Base-by-base conservation (phyloP, 92 coral and sea anemone genomes). In the Plumapathes pennacea region DNA sequence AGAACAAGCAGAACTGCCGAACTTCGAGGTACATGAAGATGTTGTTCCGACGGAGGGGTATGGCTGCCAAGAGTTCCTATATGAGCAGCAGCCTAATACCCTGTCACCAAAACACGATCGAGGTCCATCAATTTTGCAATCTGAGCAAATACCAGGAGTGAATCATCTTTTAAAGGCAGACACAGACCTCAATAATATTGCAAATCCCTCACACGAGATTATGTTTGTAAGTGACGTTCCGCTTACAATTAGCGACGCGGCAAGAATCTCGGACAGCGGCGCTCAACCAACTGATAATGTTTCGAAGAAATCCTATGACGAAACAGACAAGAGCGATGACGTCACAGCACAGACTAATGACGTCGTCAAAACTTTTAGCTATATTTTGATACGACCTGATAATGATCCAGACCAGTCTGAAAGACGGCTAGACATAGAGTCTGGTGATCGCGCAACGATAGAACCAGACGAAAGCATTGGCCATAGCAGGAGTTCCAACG, bases 341-440 rank as follows among this genome's bases (percentile, higher is more conserved):
- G 8, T 5, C 20, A 42, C 54, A 22, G 43, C 22, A 12, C 13
- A 12, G 28, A 62, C 52, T 0, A 43, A 25, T 15, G 62, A 22
- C 20, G 8, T 53, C 22, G 23, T 21, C 21, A 66, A 53, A 38
- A 18, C 52, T n/a, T 8, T 8, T n/a, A 34, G 40, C 40, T 8
- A 34, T n/a, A 8, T 34, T 43, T 51, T 42, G 14, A 30, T 65
- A 5, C 62, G n/a, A n/a, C n/a, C n/a, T n/a, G n/a, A n/a, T n/a
- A n/a, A n/a, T n/a, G n/a, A n/a, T n/a, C n/a, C n/a, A n/a, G n/a
- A n/a, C n/a, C n/a, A n/a, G n/a, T n/a, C n/a, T n/a, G n/a, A n/a
- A n/a, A n/a, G n/a, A n/a, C n/a, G n/a, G n/a, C n/a, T n/a, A n/a
- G n/a, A n/a, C n/a, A n/a, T n/a, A n/a, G n/a, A n/a, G n/a, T n/a